Evolutionary conservation across 2,797 vertebrate genomes (phyloP), one percentile per base, ranked within the genome.

Genomic region (Orientallactaga sibirica): DNA sequence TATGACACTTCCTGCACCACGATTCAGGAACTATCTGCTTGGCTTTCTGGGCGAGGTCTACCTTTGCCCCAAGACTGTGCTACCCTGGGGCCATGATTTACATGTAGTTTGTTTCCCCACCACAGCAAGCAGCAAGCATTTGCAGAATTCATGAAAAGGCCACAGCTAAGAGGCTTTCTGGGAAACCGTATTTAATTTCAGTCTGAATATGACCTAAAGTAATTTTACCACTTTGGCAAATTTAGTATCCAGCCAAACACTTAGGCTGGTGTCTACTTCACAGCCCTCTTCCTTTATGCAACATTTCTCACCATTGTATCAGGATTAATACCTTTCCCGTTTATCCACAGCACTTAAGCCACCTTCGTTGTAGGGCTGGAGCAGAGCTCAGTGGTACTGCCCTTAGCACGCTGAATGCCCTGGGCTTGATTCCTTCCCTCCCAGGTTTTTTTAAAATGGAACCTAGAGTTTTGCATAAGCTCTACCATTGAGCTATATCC

Each of bases 51-150:
- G 43, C 81, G 7, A 22, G 2, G 48, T 19, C 86, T 52, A 11
- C 6, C 20, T 41, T 41, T 37, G 68, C 62, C 64, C 37, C 43
- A 15, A 33, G 37, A 61, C 1, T 6, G 2, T 4, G 84, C 58
- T 2, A n/a, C 14, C 27, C 1, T 0, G 11, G 64, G 20, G 58
- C 58, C 7, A 27, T 52, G 81, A 75, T 52, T 58, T 16, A 25
- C 8, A 58, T 4, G 66, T 4, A 4, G 25, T 18, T 61, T 64
- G 1, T 41, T 43, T 85, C 8, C 71, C 43, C 1, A 68, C 62
- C 11, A 82, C 0, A 64, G 24, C 3, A 11, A 14, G 3, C 3
- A 55, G 14, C 5, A 55, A 2, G 0, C 48, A n/a, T 10, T 14
- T 48, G 71, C 9, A 33, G 27, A 91, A 92, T 37, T 71, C 67